These are phyloP conservation scores for Cercopithecus mona DNA, from an alignment of 2,113 vertebrate genomes.

Conservation along the genomic window DNA sequence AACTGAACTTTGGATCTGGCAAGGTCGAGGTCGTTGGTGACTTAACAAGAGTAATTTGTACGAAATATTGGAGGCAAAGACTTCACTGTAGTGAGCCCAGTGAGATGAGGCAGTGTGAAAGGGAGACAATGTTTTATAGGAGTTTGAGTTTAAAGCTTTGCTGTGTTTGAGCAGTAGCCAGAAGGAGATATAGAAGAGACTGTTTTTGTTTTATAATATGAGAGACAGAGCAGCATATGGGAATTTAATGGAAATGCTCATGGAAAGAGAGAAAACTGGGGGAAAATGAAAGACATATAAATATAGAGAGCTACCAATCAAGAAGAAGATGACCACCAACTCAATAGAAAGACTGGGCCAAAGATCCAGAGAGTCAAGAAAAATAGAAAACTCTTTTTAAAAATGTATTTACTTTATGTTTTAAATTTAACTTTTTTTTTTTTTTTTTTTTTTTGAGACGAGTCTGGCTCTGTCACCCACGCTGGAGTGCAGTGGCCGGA, in stretches of 20 bases:
- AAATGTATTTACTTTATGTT: too few species aligned
- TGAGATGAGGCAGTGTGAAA: not conserved
- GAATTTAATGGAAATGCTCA: not conserved
- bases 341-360: too few species aligned
- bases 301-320: not conserved
- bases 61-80: not conserved
- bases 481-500: too few species aligned
- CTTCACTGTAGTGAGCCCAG: not conserved
- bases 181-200: not conserved
- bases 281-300: not conserved
- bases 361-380: too few species aligned
- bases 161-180: not conserved
- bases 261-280: not conserved
- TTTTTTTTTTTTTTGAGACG: too few species aligned
- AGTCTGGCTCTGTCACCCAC: too few species aligned
- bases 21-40: not conserved
- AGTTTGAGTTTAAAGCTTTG: not conserved
- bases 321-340: too few species aligned
- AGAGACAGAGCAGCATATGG: not conserved
- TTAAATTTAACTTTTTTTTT: too few species aligned
- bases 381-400: too few species aligned
- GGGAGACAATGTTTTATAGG: not conserved
- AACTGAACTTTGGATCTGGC: not conserved
- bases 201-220: too few species aligned
- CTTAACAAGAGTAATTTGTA: too few species aligned